phyloP scores from a whole-genome alignment of 2,797 vertebrate species.

The Spondyliosoma cantharus region DNA sequence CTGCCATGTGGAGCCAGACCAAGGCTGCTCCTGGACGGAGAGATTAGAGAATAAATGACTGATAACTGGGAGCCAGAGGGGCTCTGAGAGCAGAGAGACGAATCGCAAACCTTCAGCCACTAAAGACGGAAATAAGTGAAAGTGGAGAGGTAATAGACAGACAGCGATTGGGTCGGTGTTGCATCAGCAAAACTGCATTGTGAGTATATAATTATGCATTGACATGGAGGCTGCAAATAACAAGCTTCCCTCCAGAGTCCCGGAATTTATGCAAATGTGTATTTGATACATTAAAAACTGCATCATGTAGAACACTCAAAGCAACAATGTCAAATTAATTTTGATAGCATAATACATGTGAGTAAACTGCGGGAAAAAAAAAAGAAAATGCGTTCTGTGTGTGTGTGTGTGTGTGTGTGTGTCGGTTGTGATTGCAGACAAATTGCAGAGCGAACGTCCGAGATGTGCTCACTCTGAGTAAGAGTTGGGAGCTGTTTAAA shows the following conservation, averaged over 20 bases:
- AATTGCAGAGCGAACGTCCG: neutral
- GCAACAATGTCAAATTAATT: constrained; percentile 11
- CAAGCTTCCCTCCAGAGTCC: constrained; percentile 21
- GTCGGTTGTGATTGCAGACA: neutral
- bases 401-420: no score
- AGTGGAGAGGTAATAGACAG: constrained; percentile 30
- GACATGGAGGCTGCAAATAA: constrained; percentile 44
- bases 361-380: neutral
- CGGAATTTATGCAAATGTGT: constrained; percentile 45
- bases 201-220: constrained; percentile 30
- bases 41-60: constrained; percentile 72
- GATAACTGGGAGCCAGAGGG: constrained; percentile 40
- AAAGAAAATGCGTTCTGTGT: neutral
- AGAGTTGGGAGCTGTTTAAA: neutral
- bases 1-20: constrained; percentile 65
- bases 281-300: constrained; percentile 32
- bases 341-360: neutral
- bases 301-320: constrained; percentile 12
- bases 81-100: constrained; percentile 23
- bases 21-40: constrained; percentile 63
- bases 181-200: constrained; percentile 55
- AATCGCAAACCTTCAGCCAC: constrained; percentile 18
- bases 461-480: neutral
- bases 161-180: constrained; percentile 40
- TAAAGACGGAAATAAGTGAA: constrained; percentile 25